Evolutionary conservation across 2,888 invertebrate genomes (phyloP), one percentile per base, ranked within the genome.

Genomic region (Metellina segmentata): DNA sequence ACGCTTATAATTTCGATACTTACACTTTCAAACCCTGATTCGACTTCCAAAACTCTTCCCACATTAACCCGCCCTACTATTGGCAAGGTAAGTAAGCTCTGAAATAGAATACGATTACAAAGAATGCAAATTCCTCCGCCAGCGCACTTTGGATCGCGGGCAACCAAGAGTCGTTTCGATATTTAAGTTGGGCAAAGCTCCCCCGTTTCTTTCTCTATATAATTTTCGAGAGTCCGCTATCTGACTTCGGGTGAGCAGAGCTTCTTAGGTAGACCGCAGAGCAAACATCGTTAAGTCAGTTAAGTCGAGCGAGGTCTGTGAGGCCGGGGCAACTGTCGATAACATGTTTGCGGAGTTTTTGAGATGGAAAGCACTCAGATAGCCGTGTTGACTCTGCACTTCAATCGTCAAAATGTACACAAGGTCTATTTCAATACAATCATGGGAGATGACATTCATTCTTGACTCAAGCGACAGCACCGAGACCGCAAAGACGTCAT

Each of bases 291-390:
- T 70, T 86, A 77, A 78, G 85, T 75, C 85, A 61, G 74, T 71
- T 53, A 79, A 78, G 71, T 34, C 52, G 20, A 52, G 34, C 72
- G 51, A 75, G 19, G 34, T 51, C 52, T 13, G n/a, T 72, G 53
- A 81, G 81, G 75, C 82, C 53, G 75, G 72, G 51, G 82, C 69
- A 78, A 53, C 16, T 71, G 16, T 61, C 19, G 89, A 82, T 89
- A 89, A 89, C 82, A 83, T 83, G 71, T 89, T 83, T 89, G 77
- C 78, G 6, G 71, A 78, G 78, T 78, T 79, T 86, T 86, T 79
- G 52, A 79, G 86, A 79, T 78, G 70, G 85, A 78, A 78, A 49
- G 52, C 77, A 77, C 72, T 82, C 9, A 19, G 77, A 75, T 77
- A 82, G 51, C 49, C 34, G 13, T 89, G 70, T 89, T 89, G 89